Evolutionary conservation across 2,888 invertebrate genomes (phyloP).

Genomic region (Apamea monoglypha): DNA sequence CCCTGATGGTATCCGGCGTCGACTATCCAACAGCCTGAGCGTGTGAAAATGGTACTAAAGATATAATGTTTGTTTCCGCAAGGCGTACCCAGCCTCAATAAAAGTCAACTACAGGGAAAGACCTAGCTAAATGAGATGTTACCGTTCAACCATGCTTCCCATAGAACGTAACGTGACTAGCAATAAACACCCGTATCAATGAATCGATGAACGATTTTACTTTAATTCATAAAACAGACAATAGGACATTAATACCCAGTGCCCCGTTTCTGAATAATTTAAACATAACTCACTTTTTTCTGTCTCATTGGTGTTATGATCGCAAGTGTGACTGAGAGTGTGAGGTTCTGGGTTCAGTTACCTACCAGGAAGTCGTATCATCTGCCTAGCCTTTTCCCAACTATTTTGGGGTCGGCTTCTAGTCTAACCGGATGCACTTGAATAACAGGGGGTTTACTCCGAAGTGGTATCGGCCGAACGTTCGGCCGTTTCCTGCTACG

Average conservation of each 20-base stretch:
- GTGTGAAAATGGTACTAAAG: conserved; percentile 18
- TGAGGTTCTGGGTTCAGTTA: conserved; percentile 15
- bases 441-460: too few relatives aligned
- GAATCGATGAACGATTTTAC: conserved; percentile 39
- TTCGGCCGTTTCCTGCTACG: too few relatives aligned
- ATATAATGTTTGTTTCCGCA: conserved; percentile 30
- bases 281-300: conserved; percentile 32
- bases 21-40: not conserved
- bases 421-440: too few relatives aligned
- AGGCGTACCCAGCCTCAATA: conserved; percentile 3
- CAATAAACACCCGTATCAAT: conserved; percentile 53
- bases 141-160: conserved; percentile 44
- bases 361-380: not conserved
- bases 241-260: conserved; percentile 49
- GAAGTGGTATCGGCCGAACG: too few relatives aligned
- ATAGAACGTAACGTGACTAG: conserved; percentile 44
- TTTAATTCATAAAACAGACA: conserved; percentile 49
- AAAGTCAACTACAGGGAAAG: conserved; percentile 14
- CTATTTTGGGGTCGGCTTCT: too few relatives aligned
- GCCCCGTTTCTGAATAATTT: conserved; percentile 54
- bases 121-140: conserved; percentile 22
- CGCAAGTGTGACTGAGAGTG: conserved; percentile 1
- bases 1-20: not conserved
- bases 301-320: conserved; percentile 12
- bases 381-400: too few relatives aligned